These are phyloP conservation scores for Bolinopsis microptera DNA, from an alignment of 37 sponge, comb jelly and placozoan species.

Conservation along the genomic window DNA sequence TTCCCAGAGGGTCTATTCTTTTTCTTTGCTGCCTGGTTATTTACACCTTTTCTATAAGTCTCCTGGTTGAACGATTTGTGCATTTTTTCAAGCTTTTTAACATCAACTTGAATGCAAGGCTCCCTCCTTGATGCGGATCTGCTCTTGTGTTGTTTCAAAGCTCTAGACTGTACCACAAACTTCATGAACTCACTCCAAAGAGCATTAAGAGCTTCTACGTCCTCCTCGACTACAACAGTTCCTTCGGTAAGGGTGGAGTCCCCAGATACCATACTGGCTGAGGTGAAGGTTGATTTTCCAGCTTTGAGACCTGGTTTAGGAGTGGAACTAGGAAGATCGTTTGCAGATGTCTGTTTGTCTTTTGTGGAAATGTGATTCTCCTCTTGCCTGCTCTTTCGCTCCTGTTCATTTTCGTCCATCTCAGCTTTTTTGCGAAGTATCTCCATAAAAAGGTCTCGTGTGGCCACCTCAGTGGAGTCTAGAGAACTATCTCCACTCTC, in stretches of 20 bases:
- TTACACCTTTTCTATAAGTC: background rate
- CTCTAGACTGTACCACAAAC: constrained; percentile 10
- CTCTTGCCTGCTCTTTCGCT: background rate
- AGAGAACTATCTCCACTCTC: constrained; percentile 44
- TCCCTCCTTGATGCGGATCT: background rate
- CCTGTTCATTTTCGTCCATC: constrained; percentile 29
- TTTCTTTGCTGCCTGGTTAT: background rate
- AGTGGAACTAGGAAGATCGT: background rate
- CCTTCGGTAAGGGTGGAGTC: constrained; percentile 54
- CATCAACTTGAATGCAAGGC: constrained; percentile 32
- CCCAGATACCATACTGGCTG: background rate
- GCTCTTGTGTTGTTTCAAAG: background rate
- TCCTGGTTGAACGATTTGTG: constrained; percentile 9
- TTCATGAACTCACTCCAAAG: constrained; percentile 53
- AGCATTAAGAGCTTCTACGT: constrained; percentile 43
- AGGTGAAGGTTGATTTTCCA: constrained; percentile 31
- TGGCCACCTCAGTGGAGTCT: constrained; percentile 55
- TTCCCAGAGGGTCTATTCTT: background rate
- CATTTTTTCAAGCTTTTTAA: background rate
- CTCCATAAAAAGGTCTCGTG: constrained; percentile 49
- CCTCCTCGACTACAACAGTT: background rate
- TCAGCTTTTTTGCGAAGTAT: constrained; percentile 62
- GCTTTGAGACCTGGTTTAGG: background rate
- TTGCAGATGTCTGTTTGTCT: background rate
- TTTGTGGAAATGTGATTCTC: constrained; percentile 6